These are phyloP conservation scores for Syngnathoides biaculeatus DNA, from an alignment of 2,113 vertebrate species.

Conservation along the genomic window DNA sequence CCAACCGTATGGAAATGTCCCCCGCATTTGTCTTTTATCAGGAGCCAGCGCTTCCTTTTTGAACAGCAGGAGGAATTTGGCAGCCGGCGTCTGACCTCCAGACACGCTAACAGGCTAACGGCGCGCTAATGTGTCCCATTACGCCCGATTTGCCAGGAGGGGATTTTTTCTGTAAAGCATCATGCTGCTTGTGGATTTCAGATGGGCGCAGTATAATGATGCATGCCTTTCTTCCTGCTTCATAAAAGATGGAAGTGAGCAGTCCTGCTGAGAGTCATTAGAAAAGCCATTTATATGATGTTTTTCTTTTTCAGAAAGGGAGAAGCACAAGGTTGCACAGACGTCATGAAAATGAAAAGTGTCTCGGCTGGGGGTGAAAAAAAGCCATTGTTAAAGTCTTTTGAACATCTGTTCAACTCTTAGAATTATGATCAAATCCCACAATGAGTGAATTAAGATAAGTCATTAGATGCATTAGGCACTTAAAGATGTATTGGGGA, in stretches of 20 bases:
- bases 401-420: conserved; percentile 37
- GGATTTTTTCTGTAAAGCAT: conserved; percentile 73
- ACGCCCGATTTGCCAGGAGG: conserved; percentile 71
- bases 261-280: conserved; percentile 77
- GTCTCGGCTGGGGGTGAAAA: conserved; percentile 24
- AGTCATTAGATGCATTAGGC: conserved; percentile 11
- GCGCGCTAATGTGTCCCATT: conserved; percentile 78
- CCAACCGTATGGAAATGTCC: conserved; percentile 12
- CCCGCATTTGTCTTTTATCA: conserved; percentile 26
- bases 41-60: conserved; percentile 39
- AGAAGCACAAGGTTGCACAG: conserved; percentile 51
- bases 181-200: conserved; percentile 65
- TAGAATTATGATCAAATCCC: conserved; percentile 21
- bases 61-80: conserved; percentile 57
- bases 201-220: conserved; percentile 70
- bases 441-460: conserved; percentile 27
- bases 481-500: conserved; percentile 18
- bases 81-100: conserved; percentile 63
- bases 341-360: conserved; percentile 51
- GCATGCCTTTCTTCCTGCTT: conserved; percentile 66
- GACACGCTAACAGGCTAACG: conserved; percentile 73
- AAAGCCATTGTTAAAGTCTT: conserved; percentile 30
- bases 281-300: conserved; percentile 67
- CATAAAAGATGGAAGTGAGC: conserved; percentile 69
- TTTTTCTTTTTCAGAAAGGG: conserved; percentile 63